A percentile compares a stretch with the other conserved stretches of the same genome.
phyloP scores from a whole-genome alignment of 2,113 vertebrate genomes.

The Synchiropus splendidus region DNA sequence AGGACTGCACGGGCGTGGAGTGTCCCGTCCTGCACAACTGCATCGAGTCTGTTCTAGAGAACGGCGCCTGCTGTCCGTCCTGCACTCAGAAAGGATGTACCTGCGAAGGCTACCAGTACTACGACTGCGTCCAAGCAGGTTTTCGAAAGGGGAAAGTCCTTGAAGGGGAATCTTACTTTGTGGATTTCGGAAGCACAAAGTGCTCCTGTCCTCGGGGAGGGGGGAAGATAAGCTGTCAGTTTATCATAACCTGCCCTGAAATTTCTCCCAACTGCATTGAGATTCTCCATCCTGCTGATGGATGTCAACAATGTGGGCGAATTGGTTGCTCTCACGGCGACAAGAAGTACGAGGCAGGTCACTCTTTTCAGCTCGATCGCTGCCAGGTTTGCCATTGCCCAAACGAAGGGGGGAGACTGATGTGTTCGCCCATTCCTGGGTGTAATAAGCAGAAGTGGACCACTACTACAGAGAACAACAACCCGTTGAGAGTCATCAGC shows the following conservation, averaged over 20 bases:
- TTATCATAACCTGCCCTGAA: slow-evolving; percentile 82
- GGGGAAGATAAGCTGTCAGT: slow-evolving; percentile 86
- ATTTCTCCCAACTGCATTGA: slow-evolving; percentile 86
- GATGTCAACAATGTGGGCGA: slow-evolving; percentile 77
- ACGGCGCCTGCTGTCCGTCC: slow-evolving; percentile 73
- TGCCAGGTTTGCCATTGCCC: slow-evolving; percentile 91
- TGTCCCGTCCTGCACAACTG: slow-evolving; percentile 77
- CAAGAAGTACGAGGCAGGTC: slow-evolving; percentile 81
- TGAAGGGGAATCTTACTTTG: slow-evolving; percentile 84
- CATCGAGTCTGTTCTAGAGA: slow-evolving; percentile 75
- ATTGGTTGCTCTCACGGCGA: slow-evolving; percentile 75
- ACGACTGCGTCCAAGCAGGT: slow-evolving; percentile 82
- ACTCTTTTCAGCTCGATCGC: slow-evolving; percentile 76
- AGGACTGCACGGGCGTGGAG: slow-evolving; percentile 76
- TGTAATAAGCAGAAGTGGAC: slow-evolving; percentile 52
- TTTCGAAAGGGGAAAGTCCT: slow-evolving; percentile 84
- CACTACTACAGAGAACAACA: slow-evolving; percentile 53
- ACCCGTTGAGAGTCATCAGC: slow-evolving; percentile 59
- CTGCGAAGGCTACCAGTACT: slow-evolving; percentile 94
- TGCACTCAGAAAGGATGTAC: slow-evolving; percentile 78
- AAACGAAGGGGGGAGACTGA: slow-evolving; percentile 74
- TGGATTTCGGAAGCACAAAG: slow-evolving; percentile 93
- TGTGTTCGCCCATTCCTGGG: slow-evolving; percentile 80
- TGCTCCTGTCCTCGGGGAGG: slow-evolving; percentile 85
- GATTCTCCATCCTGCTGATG: slow-evolving; percentile 67